Evolutionary conservation across 2,797 vertebrate species (phyloP).

Genomic region (Garrulus glandarius): DNA sequence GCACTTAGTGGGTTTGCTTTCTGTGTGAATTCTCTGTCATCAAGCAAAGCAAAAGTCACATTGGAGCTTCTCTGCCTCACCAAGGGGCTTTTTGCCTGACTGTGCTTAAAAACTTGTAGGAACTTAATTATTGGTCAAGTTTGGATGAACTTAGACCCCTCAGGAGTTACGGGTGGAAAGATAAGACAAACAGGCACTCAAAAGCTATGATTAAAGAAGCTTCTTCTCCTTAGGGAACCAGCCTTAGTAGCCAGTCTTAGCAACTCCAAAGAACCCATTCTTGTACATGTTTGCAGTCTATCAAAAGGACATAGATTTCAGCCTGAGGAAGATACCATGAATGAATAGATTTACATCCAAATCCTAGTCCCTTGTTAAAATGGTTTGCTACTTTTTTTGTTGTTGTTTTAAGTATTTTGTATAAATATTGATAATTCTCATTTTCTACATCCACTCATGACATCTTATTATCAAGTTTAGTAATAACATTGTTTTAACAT

Average conservation of each 20-base stretch:
- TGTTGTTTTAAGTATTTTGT: neutral
- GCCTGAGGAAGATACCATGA: neutral
- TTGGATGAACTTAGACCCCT: neutral
- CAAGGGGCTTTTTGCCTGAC: neutral
- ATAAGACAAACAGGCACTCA: neutral
- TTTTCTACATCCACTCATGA: neutral
- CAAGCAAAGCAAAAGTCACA: neutral
- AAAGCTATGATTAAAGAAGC: neutral
- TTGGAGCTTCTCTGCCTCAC: neutral
- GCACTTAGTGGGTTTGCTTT: neutral
- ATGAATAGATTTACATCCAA: neutral
- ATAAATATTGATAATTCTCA: neutral
- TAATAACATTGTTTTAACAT: neutral
- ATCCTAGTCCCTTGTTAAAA: neutral
- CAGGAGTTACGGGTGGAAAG: neutral
- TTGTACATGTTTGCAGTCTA: accelerated
- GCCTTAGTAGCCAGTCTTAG: neutral
- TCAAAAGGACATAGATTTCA: neutral
- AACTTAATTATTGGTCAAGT: neutral
- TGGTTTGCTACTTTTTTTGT: neutral
- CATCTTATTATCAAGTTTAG: neutral
- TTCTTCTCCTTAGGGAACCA: neutral
- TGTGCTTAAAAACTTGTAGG: neutral
- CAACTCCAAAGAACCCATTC: neutral
- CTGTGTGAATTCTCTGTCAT: neutral